These are phyloP conservation scores for Imbricaverruca yamaguchii DNA, from an alignment of 2,888 invertebrate species.

Conservation along the genomic window DNA sequence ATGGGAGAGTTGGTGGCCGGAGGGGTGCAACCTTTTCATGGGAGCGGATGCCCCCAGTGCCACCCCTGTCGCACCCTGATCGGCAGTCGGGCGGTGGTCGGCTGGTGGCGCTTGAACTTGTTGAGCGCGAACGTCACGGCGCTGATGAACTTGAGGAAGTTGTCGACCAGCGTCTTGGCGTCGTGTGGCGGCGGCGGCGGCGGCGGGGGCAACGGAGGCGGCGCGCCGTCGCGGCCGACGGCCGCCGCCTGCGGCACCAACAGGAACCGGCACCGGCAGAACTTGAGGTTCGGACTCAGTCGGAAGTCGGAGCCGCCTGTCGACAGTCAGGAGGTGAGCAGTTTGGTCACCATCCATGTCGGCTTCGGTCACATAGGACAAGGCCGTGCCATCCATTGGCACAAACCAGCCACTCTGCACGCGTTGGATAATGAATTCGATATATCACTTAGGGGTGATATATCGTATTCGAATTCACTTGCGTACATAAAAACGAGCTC, in stretches of 20 bases:
- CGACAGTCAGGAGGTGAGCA: constrained; percentile 23
- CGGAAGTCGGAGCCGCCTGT: constrained; percentile 22
- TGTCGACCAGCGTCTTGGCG: background rate
- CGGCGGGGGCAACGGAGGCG: constrained; percentile 38
- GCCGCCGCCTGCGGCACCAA: constrained; percentile 73
- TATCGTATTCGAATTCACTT: too few species aligned
- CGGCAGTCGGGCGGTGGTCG: background rate
- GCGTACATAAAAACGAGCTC: too few species aligned
- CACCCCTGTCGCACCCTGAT: background rate
- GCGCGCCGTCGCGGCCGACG: constrained; percentile 65
- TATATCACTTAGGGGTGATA: too few species aligned
- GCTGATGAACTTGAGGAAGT: constrained; percentile 15
- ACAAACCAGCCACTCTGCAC: too few species aligned
- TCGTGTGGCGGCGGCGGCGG: background rate
- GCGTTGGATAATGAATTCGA: too few species aligned
- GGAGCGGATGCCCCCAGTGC: too few species aligned
- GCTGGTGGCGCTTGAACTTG: constrained; percentile 13
- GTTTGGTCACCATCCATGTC: too few species aligned
- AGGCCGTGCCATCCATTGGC: too few species aligned
- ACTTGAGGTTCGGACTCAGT: constrained; percentile 62
- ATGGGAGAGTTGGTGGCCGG: too few species aligned
- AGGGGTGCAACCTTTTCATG: too few species aligned
- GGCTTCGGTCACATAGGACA: too few species aligned
- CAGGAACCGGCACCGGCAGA: constrained; percentile 85
- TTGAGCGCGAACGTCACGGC: constrained; percentile 13